These are phyloP conservation scores for Physeter macrocephalus DNA, from an alignment of 2,113 vertebrate species.

Conservation along the genomic window DNA sequence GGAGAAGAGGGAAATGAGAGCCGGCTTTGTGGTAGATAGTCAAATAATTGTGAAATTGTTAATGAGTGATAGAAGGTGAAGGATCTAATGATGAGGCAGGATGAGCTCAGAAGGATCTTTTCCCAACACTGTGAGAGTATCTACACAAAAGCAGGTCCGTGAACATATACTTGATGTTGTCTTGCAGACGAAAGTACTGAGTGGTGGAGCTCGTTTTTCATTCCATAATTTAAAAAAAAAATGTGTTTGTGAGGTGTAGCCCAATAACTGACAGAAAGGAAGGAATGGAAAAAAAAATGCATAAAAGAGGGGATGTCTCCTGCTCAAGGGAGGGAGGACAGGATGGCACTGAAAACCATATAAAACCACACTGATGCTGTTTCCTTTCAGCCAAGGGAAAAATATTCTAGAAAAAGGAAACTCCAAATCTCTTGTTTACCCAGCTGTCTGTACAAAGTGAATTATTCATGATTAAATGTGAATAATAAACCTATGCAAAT, in stretches of 20 bases:
- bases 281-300: background rate
- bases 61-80: constrained; percentile 22
- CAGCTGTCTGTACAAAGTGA: constrained; percentile 73
- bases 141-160: background rate
- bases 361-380: constrained; percentile 8
- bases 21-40: constrained; percentile 33
- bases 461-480: constrained; percentile 74
- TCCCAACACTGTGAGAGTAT: background rate
- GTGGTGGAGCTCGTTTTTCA: background rate
- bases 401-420: constrained; percentile 59
- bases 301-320: background rate
- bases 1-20: constrained; percentile 28
- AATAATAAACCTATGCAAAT: constrained; percentile 74
- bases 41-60: constrained; percentile 59
- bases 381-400: constrained; percentile 41
- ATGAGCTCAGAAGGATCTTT: background rate
- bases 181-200: background rate
- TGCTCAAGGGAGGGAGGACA: background rate
- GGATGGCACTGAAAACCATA: background rate
- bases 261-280: constrained; percentile 7
- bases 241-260: background rate
- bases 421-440: constrained; percentile 63
- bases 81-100: background rate
- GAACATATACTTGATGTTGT: background rate
- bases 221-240: background rate